A percentile compares a stretch with the other conserved stretches of the same genome.
Evolutionary conservation across 1,140 invertebrate species (phyloP).

Genomic region (Drosophila asahinai): DNA sequence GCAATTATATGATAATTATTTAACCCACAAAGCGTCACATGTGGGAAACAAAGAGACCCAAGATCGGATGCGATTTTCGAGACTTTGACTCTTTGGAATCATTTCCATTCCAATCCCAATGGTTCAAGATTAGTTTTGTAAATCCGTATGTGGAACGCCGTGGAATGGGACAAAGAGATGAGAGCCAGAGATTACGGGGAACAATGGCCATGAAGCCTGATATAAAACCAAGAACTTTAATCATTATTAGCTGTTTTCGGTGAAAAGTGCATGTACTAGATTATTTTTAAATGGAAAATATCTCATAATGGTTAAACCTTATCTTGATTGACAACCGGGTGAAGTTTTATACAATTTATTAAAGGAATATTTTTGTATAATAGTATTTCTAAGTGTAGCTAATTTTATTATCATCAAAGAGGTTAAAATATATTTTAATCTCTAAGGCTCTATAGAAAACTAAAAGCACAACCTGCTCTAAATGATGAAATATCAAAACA

Average conservation of each 20-base stretch:
- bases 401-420: neutral
- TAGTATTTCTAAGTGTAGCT: neutral
- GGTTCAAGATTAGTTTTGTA: neutral
- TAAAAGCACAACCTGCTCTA: too few relatives aligned
- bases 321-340: neutral
- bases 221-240: constrained; percentile 1
- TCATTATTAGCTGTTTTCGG: neutral
- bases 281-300: neutral
- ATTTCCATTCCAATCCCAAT: neutral
- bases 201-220: neutral
- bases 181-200: neutral
- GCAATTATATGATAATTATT: constrained; percentile 68
- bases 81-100: constrained; percentile 4
- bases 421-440: too few relatives aligned
- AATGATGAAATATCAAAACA: constrained; percentile 12
- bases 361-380: neutral
- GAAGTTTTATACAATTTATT: neutral
- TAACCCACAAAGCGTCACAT: constrained; percentile 51
- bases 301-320: neutral
- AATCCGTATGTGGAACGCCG: neutral
- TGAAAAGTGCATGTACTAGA: neutral
- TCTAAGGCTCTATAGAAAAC: neutral
- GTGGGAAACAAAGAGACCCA: constrained; percentile 14
- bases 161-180: neutral
- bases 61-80: constrained; percentile 2